Evolutionary conservation across 2,113 vertebrate genomes (phyloP).

Genomic region (Aleadryas rufinucha): DNA sequence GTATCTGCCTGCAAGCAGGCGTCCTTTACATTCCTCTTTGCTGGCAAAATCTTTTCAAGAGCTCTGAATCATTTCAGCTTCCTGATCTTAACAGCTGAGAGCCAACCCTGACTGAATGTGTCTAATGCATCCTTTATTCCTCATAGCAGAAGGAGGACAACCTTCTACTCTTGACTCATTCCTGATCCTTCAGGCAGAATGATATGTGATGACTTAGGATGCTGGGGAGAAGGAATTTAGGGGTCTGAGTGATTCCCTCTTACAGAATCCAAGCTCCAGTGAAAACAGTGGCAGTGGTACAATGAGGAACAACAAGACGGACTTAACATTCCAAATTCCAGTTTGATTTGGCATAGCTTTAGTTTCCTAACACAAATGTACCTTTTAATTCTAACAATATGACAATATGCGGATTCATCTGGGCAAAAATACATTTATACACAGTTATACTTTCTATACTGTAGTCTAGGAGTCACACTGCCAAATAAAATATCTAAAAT

Average conservation of each 20-base stretch:
- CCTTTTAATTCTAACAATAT: background rate
- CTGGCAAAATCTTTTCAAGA: background rate
- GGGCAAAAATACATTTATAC: background rate
- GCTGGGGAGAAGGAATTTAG: background rate
- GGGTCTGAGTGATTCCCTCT: background rate
- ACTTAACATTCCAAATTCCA: background rate
- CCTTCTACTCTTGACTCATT: background rate
- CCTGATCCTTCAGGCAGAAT: background rate
- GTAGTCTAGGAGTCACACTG: background rate
- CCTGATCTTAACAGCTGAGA: background rate
- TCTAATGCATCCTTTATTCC: background rate
- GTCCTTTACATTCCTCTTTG: background rate
- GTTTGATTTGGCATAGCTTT: background rate
- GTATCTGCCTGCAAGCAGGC: background rate
- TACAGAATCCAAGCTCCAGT: background rate
- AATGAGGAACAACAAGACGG: background rate
- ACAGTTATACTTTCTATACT: background rate
- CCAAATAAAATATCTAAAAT: background rate
- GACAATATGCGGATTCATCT: background rate
- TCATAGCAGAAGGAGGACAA: background rate
- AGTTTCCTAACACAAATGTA: background rate
- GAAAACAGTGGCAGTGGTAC: background rate
- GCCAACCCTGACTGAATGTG: background rate
- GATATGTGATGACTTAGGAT: background rate
- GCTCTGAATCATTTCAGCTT: background rate